A percentile compares a stretch with the other conserved stretches of the same genome.
Conservation (phyloP, 2,113 vertebrate genomes). For the Oceanites oceanicus region DNA sequence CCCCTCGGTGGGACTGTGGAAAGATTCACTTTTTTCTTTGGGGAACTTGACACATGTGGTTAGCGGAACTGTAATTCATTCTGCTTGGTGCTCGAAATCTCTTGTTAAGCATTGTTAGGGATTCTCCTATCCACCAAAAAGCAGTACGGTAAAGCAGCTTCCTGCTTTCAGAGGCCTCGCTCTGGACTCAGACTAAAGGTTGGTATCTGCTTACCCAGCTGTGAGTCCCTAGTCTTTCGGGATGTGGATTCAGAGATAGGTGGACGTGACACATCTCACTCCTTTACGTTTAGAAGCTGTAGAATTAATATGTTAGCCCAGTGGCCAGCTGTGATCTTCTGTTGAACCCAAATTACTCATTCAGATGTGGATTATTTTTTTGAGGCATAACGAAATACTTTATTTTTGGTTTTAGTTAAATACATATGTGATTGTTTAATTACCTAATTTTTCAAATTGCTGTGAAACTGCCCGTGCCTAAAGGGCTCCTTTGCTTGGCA, state of each 20-base stretch:
- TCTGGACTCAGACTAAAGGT: background rate
- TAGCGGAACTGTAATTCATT: background rate
- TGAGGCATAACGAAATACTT: background rate
- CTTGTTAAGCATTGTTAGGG: background rate
- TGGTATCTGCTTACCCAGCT: background rate
- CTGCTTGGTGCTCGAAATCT: background rate
- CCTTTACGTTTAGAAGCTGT: background rate
- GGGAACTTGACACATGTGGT: background rate
- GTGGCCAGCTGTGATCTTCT: background rate
- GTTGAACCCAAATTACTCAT: background rate
- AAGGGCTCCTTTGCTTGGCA: background rate
- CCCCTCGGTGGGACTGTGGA: background rate
- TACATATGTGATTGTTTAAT: background rate
- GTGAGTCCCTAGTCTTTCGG: background rate
- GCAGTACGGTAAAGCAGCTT: background rate
- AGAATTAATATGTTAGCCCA: background rate
- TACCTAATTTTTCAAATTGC: background rate
- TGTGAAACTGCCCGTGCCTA: background rate
- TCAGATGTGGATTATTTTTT: background rate
- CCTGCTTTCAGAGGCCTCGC: background rate
- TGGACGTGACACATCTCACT: background rate
- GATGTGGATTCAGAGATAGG: background rate
- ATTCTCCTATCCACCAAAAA: background rate
- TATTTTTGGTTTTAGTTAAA: background rate
- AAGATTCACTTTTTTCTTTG: background rate